phyloP scores from a whole-genome alignment of 2,888 invertebrate species.

The Achlya flavicornis region DNA sequence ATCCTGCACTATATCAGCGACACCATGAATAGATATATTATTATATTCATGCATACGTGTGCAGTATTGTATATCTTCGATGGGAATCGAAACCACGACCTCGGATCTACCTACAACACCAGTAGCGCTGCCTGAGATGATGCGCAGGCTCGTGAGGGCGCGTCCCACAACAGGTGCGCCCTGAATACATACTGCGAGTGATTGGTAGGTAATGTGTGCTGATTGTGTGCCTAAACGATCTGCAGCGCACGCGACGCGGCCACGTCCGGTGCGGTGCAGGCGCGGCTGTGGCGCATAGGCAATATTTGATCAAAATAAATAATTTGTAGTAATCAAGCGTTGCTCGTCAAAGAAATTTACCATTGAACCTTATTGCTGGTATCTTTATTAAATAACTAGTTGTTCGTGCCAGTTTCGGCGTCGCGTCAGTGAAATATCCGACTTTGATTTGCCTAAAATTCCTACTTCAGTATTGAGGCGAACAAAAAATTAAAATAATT shows the following conservation, averaged over 20 bases:
- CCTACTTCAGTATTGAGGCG: too few species aligned
- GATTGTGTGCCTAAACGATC: slow-evolving; percentile 19
- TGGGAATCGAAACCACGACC: background rate
- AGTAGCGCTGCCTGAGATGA: background rate
- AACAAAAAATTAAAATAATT: too few species aligned
- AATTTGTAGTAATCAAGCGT: background rate
- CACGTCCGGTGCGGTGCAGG: background rate
- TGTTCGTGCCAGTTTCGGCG: too few species aligned
- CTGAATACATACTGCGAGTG: slow-evolving; percentile 40
- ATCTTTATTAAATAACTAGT: background rate
- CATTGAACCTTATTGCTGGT: background rate
- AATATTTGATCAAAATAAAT: background rate
- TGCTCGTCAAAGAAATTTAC: background rate
- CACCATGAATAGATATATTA: too few species aligned
- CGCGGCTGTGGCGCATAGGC: background rate
- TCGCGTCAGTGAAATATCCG: too few species aligned
- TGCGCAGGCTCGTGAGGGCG: background rate
- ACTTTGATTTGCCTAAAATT: too few species aligned
- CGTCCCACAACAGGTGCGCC: slow-evolving; percentile 28
- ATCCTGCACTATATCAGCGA: too few species aligned
- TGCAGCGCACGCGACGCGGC: background rate
- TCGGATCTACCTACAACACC: background rate
- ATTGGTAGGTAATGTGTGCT: slow-evolving; percentile 9
- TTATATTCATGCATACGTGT: too few species aligned
- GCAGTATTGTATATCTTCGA: too few species aligned